A percentile compares a stretch with the other conserved stretches of the same genome.
These are phyloP conservation scores for Drosophila subsilvestris DNA, from an alignment of 2,888 invertebrate species.

Conservation along the genomic window DNA sequence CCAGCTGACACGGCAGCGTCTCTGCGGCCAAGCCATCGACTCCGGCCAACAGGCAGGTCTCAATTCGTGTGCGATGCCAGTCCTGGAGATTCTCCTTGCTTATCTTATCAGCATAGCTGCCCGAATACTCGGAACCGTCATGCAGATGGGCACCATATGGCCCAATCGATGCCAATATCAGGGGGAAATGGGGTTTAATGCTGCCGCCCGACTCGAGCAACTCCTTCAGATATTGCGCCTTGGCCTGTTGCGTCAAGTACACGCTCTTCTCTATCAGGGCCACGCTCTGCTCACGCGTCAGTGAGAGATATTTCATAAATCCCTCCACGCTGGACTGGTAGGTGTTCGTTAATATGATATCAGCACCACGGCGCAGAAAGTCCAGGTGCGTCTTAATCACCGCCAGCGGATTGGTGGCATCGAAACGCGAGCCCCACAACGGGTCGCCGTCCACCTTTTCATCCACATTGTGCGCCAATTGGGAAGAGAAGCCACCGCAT, in stretches of 20 bases:
- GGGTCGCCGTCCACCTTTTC: slow-evolving; percentile 92
- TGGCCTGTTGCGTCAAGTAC: slow-evolving; percentile 89
- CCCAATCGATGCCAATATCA: slow-evolving; percentile 94
- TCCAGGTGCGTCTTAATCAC: slow-evolving; percentile 92
- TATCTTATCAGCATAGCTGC: slow-evolving; percentile 88
- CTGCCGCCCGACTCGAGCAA: slow-evolving; percentile 30
- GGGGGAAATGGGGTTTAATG: slow-evolving; percentile 49
- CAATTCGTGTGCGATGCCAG: slow-evolving; percentile 93
- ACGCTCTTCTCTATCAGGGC: slow-evolving; percentile 90
- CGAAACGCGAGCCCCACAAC: slow-evolving; percentile 93
- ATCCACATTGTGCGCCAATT: slow-evolving; percentile 89
- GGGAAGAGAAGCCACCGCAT: slow-evolving; percentile 92
- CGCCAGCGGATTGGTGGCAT: slow-evolving; percentile 90
- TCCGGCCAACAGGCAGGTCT: slow-evolving; percentile 89
- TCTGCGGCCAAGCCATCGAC: slow-evolving; percentile 94
- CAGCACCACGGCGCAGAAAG: slow-evolving; percentile 94
- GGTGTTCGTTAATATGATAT: slow-evolving; percentile 93
- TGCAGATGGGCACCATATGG: slow-evolving; percentile 95
- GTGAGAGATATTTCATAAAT: slow-evolving; percentile 89
- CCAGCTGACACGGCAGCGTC: slow-evolving; percentile 92
- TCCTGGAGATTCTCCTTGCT: slow-evolving; percentile 87
- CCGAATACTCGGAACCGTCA: slow-evolving; percentile 96
- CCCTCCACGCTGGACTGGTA: slow-evolving; percentile 94
- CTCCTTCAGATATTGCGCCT: slow-evolving; percentile 86
- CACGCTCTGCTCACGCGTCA: slow-evolving; percentile 88